Evolutionary conservation across 2,113 vertebrate genomes (phyloP).

Genomic region (Lophura nycthemera): DNA sequence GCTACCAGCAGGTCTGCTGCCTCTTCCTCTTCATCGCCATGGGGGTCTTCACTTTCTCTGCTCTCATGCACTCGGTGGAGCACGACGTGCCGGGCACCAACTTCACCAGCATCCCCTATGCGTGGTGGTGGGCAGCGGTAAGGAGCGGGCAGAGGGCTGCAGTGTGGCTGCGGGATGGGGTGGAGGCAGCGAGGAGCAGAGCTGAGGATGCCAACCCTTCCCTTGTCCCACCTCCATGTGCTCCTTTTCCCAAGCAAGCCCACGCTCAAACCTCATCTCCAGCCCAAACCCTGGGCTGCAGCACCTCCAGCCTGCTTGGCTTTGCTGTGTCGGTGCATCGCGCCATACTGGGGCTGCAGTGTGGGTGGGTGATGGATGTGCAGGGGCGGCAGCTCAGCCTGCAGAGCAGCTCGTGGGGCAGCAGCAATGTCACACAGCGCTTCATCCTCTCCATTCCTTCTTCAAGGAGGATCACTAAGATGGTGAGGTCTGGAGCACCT

Average conservation of each 20-base stretch:
- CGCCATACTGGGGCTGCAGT: neutral
- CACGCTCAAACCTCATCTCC: neutral
- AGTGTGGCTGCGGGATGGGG: neutral
- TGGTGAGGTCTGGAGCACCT: too few relatives aligned
- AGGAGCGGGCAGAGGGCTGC: constrained; percentile 42
- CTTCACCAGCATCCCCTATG: constrained; percentile 90
- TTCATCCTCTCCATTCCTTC: neutral
- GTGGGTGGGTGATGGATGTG: fast-evolving
- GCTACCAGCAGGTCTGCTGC: constrained; percentile 93
- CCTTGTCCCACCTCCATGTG: neutral
- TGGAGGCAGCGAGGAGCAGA: neutral
- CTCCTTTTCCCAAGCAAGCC: neutral
- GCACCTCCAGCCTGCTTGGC: neutral
- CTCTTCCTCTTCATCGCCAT: constrained; percentile 91
- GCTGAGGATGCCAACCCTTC: neutral
- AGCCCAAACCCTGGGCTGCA: neutral
- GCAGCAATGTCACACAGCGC: fast-evolving
- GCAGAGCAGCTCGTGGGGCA: fast-evolving
- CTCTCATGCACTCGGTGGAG: constrained; percentile 91
- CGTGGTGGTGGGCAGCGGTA: constrained; percentile 96
- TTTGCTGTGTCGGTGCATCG: neutral
- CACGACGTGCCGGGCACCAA: constrained; percentile 86
- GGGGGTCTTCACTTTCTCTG: constrained; percentile 92
- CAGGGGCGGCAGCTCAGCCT: neutral
- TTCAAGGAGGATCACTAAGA: too few relatives aligned